Base-by-base conservation (phyloP, 2,113 vertebrate species). In the Chascanopsetta lugubris region DNA sequence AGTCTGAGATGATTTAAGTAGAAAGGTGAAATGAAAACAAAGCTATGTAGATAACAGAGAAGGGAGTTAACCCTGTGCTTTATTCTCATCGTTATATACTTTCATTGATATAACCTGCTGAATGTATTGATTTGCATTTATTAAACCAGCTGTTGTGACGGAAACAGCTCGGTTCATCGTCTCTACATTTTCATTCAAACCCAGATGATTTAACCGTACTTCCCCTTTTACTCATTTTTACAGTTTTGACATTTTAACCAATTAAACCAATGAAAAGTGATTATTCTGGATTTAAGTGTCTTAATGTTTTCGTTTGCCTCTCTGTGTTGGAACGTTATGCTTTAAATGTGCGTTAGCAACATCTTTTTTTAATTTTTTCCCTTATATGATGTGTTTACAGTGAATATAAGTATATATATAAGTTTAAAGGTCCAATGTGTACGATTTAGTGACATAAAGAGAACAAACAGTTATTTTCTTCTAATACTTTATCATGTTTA, bases 61-160 rank as follows among this genome's bases (percentile, higher is more conserved):
- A 40, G 29, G 21, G 38, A 42, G 55, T 18, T 17, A 71, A 49
- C 34, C 17, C 50, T 84, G 82, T 85, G 80, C 67, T 85, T 80
- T 83, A 56, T 72, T 38, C 60, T 72, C 29, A 68, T 72, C 29
- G 66, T 69, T 11, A 58, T 69, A 20, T 47, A 6, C 42, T 65
- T 82, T 77, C 63, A 76, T 55, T 51, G 57, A 71, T 79, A 64
- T 84, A 84, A 80, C 78, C 82, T 74, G 72, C 77, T 89, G 84
- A 90, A 89, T 91, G 88, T 92, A 43, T 48, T 83, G 81, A 57
- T 77, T 83, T 75, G 64, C 59, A 76, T 73, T 69, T 69, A 63
- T 69, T 73, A 55, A 66, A 51, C 32, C 69, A 56, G 71, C 54
- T 45, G 38, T 54, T 45, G n/a, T 29, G 20, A 65, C 15, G 34